Evolutionary conservation across 1,140 invertebrate species (phyloP).

Genomic region (Drosophila jambulina): DNA sequence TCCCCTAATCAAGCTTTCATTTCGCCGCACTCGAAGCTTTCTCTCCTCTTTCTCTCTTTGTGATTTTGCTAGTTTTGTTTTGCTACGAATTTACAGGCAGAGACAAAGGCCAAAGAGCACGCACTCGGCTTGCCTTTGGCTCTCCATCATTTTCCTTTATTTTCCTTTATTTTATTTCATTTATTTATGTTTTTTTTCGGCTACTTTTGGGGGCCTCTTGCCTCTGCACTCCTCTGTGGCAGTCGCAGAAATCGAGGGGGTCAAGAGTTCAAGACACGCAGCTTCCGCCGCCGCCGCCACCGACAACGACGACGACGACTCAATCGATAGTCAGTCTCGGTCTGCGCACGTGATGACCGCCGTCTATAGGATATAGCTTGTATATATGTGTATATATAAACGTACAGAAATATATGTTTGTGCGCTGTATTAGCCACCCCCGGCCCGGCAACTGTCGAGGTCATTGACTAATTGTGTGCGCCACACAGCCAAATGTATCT

Average conservation of each 20-base stretch:
- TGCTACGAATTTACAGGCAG: constrained; percentile 69
- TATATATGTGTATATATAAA: constrained; percentile 1
- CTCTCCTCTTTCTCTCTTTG: constrained; percentile 32
- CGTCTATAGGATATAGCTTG: constrained; percentile 29
- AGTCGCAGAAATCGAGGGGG: constrained; percentile 46
- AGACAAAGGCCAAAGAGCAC: constrained; percentile 48
- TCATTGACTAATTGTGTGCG: constrained; percentile 80
- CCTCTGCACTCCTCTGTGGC: constrained; percentile 2
- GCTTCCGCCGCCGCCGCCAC: constrained; percentile 60
- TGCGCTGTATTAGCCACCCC: constrained; percentile 42
- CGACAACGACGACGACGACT: constrained; percentile 53
- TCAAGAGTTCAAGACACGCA: constrained; percentile 81
- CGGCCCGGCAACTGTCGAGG: constrained; percentile 59
- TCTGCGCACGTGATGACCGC: constrained; percentile 76
- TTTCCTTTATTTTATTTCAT: constrained; percentile 53
- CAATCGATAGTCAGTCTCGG: constrained; percentile 79
- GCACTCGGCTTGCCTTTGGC: constrained; percentile 26
- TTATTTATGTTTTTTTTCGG: constrained; percentile 54
- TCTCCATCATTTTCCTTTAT: constrained; percentile 27
- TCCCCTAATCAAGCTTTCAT: constrained; percentile 53
- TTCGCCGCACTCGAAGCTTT: constrained; percentile 38
- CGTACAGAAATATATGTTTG: constrained; percentile 4
- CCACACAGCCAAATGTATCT: constrained; percentile 59
- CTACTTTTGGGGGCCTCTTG: constrained; percentile 17
- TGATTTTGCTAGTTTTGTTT: constrained; percentile 63